Base-by-base conservation (phyloP, 2,797 vertebrate species). In the Parotocinclus haroldoi region DNA sequence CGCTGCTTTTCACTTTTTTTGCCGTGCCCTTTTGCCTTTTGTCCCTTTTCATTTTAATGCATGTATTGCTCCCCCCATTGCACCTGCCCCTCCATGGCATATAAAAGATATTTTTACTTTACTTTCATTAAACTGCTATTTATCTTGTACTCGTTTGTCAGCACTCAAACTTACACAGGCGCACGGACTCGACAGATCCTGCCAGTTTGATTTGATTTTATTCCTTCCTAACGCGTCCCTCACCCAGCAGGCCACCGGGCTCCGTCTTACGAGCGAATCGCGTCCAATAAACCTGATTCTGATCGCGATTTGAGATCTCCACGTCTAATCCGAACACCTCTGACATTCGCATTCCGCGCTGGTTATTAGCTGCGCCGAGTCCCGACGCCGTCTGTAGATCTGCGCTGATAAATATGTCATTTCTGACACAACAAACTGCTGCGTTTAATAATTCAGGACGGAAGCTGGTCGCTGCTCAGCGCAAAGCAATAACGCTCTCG, bases 371-470 rank as follows among this genome's bases (percentile, higher is more conserved):
- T 3, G 1, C 39, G 2, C 38, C 3, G 10, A 4, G 11, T 56
- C 54, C 7, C 36, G 50, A 42, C 12, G 42, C 39, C 0, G 4
- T 45, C 53, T 49, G 63, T 66, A 63, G 68, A 64, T 70, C 69
- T 58, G 13, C 48, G 12, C 36, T 58, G 56, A 63, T 69, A 69
- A 72, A 83, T 89, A 82, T 81, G 52, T 63, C 66, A 57, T 81
- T 80, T 76, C 76, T 83, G 85, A 86, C 82, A 78, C 84, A 87
- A 88, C 87, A 84, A 86, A 87, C 83, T 76, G 83, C 82, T 68
- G 75, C 78, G 79, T 81, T 90, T 83, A 90, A 90, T 89, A 84
- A 90, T 89, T 86, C 83, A 89, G 82, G 72, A 68, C 73, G 79
- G 39, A 14, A 44, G 48, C 59, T 85, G 86, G 82, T 86, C 85